Evolutionary conservation across 2,888 invertebrate species (phyloP).

Genomic region (Drosophila picticornis): DNA sequence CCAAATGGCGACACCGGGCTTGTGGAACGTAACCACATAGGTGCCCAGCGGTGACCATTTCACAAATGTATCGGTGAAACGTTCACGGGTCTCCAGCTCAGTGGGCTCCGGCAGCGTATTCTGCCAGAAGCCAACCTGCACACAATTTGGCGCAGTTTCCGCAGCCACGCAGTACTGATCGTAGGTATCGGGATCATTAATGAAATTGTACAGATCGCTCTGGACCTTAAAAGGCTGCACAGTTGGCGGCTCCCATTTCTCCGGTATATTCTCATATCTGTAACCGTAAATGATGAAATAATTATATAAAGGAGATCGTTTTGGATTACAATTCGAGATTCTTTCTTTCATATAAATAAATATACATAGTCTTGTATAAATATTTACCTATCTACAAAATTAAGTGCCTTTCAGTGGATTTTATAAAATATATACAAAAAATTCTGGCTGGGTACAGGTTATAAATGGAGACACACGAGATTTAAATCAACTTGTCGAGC

Average conservation of each 20-base stretch:
- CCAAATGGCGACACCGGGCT: conserved; percentile 98
- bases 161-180: conserved; percentile 97
- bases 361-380: neutral
- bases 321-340: neutral
- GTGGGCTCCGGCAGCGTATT: conserved; percentile 95
- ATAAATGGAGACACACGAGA: neutral
- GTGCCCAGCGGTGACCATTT: conserved; percentile 99
- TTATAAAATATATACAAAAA: neutral
- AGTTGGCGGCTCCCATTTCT: conserved; percentile 96
- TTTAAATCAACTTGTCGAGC: conserved; percentile 65
- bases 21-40: conserved; percentile 98
- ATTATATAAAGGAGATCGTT: neutral
- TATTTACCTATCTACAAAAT: neutral
- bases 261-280: conserved; percentile 94
- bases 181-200: conserved; percentile 97
- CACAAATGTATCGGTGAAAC: conserved; percentile 98
- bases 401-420: neutral
- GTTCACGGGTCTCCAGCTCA: conserved; percentile 92
- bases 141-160: conserved; percentile 91
- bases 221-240: conserved; percentile 96
- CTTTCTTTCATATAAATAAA: neutral
- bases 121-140: conserved; percentile 94
- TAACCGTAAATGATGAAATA: neutral
- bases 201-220: conserved; percentile 96
- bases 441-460: neutral